Evolutionary conservation across 1,140 invertebrate species (phyloP).

Genomic region (Bombus confusus): DNA sequence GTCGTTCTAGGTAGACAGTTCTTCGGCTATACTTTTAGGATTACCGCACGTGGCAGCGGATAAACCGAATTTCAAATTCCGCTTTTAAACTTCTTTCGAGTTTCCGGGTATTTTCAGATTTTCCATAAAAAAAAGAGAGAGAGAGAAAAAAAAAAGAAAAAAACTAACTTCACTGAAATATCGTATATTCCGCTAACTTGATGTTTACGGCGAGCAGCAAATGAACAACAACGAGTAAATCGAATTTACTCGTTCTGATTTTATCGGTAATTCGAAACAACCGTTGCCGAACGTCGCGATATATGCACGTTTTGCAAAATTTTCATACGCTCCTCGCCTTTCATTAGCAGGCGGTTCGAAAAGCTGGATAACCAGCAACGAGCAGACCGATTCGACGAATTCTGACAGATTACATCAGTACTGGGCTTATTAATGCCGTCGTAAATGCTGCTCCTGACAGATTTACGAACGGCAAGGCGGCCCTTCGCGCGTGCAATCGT

Average conservation of each 20-base stretch:
- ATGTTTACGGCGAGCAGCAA: background rate
- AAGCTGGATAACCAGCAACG: background rate
- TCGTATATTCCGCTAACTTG: background rate
- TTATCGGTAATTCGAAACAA: background rate
- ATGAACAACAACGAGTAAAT: background rate
- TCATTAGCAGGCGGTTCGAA: conserved; percentile 12
- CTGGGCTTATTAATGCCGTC: conserved; percentile 43
- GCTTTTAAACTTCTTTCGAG: no score
- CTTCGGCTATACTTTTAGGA: no score
- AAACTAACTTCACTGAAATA: background rate
- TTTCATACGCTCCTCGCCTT: background rate
- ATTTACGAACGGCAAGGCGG: conserved; percentile 55
- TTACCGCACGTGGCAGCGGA: no score
- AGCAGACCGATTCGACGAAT: conserved; percentile 42
- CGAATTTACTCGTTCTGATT: background rate
- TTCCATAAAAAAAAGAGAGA: fast-evolving
- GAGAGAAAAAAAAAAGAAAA: fast-evolving
- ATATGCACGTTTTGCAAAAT: background rate
- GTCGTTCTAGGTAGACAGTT: background rate
- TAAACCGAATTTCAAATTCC: no score
- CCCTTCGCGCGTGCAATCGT: conserved; percentile 61
- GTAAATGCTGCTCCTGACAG: conserved; percentile 50
- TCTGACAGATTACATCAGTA: conserved; percentile 53
- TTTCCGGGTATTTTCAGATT: no score
- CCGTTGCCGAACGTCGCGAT: background rate